A percentile compares a stretch with the other conserved stretches of the same genome.
phyloP scores from a whole-genome alignment of 2,113 vertebrate genomes.

The rabbit (Oryctolagus cuniculus) region mOryCun1.1 NC_091436.1:113938501-113939000 shows the following conservation, averaged over 20 bases:
- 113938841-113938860: constrained; percentile 11
- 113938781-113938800: constrained; percentile 9
- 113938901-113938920: constrained; percentile 28
- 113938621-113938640: neutral
- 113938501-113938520: neutral
- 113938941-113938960: constrained; percentile 21
- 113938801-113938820: constrained; percentile 8
- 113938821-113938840: neutral
- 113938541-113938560: neutral
- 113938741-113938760: neutral
- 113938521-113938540: neutral
- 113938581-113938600: neutral
- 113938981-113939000: neutral
- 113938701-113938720: neutral
- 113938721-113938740: neutral
- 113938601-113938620: neutral
- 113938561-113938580: neutral
- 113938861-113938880: constrained; percentile 23
- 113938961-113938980: constrained; percentile 13
- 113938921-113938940: constrained; percentile 59
- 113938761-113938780: neutral
- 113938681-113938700: neutral
- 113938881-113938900: constrained; percentile 8
- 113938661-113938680: neutral
- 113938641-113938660: neutral